A percentile compares a stretch with the other conserved stretches of the same genome.
Conservation (phyloP, 2,113 vertebrate species). For the Gobius niger region DNA sequence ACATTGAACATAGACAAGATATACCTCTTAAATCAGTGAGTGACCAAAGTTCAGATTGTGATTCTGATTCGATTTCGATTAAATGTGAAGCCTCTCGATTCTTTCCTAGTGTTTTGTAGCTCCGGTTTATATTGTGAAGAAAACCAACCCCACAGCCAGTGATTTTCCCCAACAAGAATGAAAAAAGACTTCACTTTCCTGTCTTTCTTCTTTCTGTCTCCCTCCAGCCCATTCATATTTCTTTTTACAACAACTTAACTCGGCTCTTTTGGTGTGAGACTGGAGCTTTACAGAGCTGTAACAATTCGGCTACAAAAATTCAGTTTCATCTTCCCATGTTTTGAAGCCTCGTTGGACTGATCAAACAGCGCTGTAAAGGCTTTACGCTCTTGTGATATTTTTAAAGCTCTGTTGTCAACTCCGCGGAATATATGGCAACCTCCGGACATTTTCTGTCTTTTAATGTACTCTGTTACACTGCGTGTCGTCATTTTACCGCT, state of each 20-base stretch:
- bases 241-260: conserved; percentile 50
- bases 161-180: conserved; percentile 57
- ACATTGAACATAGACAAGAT: too few species aligned
- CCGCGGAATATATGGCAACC: conserved; percentile 6
- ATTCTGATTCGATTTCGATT: too few species aligned
- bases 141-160: conserved; percentile 38
- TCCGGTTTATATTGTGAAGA: neutral
- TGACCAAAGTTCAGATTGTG: too few species aligned
- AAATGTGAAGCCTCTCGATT: too few species aligned
- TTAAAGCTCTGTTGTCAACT: conserved; percentile 17
- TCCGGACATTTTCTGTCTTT: too few species aligned
- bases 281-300: conserved; percentile 48
- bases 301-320: conserved; percentile 25
- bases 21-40: too few species aligned
- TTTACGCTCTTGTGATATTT: conserved; percentile 40
- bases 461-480: neutral
- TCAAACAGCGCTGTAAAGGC: conserved; percentile 43
- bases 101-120: too few species aligned
- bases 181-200: conserved; percentile 36
- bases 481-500: neutral
- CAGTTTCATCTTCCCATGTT: conserved; percentile 39
- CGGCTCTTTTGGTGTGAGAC: conserved; percentile 57
- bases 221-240: conserved; percentile 32
- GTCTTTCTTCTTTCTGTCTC: conserved; percentile 34
- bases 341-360: conserved; percentile 39